Evolutionary conservation across 2,888 invertebrate species (phyloP).

Genomic region (Sinodicranocentrus sp.): DNA sequence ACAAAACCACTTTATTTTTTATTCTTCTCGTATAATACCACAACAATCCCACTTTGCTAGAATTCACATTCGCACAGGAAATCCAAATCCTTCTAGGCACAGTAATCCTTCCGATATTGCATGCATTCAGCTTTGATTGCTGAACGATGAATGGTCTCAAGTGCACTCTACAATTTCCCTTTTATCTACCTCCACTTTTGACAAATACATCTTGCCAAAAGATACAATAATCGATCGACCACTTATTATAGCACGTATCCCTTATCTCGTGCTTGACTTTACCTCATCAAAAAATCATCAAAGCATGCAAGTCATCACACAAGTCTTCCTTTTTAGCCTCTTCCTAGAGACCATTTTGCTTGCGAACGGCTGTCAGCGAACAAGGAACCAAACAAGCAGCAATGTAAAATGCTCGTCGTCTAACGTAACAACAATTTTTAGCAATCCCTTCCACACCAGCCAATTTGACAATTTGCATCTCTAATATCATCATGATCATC

Average conservation of each 20-base stretch:
- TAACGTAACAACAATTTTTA: neutral
- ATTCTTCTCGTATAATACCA: too few species aligned
- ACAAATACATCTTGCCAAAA: too few species aligned
- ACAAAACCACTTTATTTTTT: too few species aligned
- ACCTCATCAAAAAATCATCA: too few species aligned
- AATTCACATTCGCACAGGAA: neutral
- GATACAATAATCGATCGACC: too few species aligned
- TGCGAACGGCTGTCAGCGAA: neutral
- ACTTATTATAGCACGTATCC: too few species aligned
- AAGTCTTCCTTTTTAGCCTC: neutral
- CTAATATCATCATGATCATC: neutral
- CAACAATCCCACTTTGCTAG: too few species aligned
- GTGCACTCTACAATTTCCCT: neutral
- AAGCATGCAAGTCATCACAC: too few species aligned
- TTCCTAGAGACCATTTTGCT: neutral
- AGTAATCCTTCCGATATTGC: neutral
- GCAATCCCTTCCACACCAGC: neutral
- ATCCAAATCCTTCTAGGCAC: neutral
- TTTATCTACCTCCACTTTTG: too few species aligned
- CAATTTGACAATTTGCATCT: constrained; percentile 2
- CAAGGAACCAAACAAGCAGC: neutral
- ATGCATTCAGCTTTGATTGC: neutral
- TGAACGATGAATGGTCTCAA: constrained; percentile 11
- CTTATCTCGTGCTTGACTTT: too few species aligned
- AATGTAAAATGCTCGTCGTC: neutral